Evolutionary conservation across 2,113 vertebrate genomes (phyloP), one percentile per base, ranked within the genome.

Genomic region (Sapajus apella): DNA sequence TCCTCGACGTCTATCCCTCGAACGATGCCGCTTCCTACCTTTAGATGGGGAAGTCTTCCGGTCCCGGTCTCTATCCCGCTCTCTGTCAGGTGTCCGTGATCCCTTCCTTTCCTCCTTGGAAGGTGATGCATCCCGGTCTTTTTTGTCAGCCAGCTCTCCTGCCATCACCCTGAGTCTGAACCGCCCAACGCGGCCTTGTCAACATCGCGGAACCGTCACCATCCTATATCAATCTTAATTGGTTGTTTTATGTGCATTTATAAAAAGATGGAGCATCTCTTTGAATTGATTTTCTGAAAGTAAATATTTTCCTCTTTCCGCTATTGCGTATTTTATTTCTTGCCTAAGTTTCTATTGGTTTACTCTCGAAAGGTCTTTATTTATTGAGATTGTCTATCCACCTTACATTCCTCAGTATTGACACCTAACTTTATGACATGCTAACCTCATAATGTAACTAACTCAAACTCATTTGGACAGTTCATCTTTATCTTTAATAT

Each of bases 101-200:
- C 99, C 99, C 91, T 99, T 99, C 89, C 99, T 98, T 84, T 99
- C 99, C 82, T 99, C 99, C 97, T 99, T 99, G 73, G 96, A 96
- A 8, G 98, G 99, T 2, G 99, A 99, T 0, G 88, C 85, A 16
- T 99, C 99, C 35, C 98, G 98, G 27, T 99, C 99, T 93, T 99
- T 99, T 98, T 99, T 99, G 75, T 99, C 99, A 8, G 98, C 70
- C 23, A 99, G 95, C 93, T 99, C 99, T 35, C 99, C 99, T 47
- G 99, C 99, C 99, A 99, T 99, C 99, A 40, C 37, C 37, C 37
- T 40, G 37, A 40, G 37, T 40, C 37, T 40, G 37, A 40, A 40
- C 37, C 37, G 37, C 37, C 37, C 37, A 40, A 40, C 37, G 37
- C 37, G 37, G 37, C 37, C 37, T 40, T n/a, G n/a, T n/a, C 37